Evolutionary conservation across 2,797 vertebrate species (phyloP).

Genomic region (Spinus olivaceus): DNA sequence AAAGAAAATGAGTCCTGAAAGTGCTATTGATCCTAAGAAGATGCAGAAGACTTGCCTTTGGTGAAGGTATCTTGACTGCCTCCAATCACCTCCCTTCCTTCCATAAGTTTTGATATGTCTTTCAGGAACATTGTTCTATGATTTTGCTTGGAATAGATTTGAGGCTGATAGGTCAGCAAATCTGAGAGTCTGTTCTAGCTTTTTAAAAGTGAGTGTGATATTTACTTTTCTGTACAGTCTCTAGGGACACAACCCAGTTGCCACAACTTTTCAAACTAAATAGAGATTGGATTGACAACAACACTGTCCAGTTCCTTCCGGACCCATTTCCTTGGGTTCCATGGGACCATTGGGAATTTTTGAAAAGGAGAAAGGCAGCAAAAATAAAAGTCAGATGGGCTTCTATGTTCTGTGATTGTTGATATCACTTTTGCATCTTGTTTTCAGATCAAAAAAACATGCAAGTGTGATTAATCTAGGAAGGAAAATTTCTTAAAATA

Average conservation of each 20-base stretch:
- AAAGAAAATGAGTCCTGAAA: not conserved
- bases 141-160: not conserved
- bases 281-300: not conserved
- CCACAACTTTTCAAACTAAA: not conserved
- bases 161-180: not conserved
- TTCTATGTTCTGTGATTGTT: not conserved
- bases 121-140: not conserved
- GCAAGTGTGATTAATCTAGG: not conserved
- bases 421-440: not conserved
- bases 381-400: not conserved
- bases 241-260: rapidly evolving
- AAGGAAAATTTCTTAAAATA: not conserved
- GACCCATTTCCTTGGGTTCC: not conserved
- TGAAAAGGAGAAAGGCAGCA: not conserved
- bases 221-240: not conserved
- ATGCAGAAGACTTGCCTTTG: not conserved
- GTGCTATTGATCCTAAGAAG: not conserved
- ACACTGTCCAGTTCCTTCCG: not conserved
- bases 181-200: not conserved
- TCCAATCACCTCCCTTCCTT: not conserved
- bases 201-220: not conserved
- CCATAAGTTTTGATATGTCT: not conserved
- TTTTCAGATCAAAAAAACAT: not conserved
- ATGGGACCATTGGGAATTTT: not conserved
- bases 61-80: not conserved